Evolutionary conservation across 2,113 vertebrate species (phyloP), one percentile per base, ranked within the genome.

Genomic region (Carassius carassius): DNA sequence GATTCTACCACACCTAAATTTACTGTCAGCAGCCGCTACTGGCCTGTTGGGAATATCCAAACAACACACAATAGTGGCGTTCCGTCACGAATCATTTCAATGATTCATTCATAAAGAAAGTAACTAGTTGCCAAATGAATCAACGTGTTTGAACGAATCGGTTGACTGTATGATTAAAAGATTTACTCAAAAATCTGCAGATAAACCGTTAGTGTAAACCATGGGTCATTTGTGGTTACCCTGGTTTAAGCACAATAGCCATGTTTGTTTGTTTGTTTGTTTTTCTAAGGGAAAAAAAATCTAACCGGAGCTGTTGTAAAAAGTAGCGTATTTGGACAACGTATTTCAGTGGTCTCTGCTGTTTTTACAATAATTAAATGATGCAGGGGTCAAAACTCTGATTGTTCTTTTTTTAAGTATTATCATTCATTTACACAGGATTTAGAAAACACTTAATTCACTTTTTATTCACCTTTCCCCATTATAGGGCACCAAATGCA

Each of bases 401-500:
- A 77, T 29, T 19, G 3, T 54, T 54, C 6, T 19, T 49, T 32
- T 32, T 23, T 3, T 49, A 14, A n/a, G 11, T 37, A 58, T 74
- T 74, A 47, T 37, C 11, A 19, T 58, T 37, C 17, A 37, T 37
- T n/a, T 37, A 56, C 19, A 14, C 8, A 41, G 32, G 19, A 35
- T 21, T 60, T 37, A 78, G 19, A 37, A 58, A 60, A n/a, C 35
- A 78, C 35, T 72, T 60, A n/a, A 14, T 78, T 35, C 32, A 78
- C 10, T 72, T 78, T 60, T 78, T n/a, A 78, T 60, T 63, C n/a
- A 29, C 60, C 29, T 8, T 47, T 47, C 78, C 58, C 19, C 29
- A 41, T 78, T 78, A 78, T 60, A 14, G 54, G 11, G 54, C 76
- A 78, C 54, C 54, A 72, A 37, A 37, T n/a, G 76, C 76, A 60